phyloP scores from a whole-genome alignment of 2,888 invertebrate genomes.

The Stomorhina lunata region DNA sequence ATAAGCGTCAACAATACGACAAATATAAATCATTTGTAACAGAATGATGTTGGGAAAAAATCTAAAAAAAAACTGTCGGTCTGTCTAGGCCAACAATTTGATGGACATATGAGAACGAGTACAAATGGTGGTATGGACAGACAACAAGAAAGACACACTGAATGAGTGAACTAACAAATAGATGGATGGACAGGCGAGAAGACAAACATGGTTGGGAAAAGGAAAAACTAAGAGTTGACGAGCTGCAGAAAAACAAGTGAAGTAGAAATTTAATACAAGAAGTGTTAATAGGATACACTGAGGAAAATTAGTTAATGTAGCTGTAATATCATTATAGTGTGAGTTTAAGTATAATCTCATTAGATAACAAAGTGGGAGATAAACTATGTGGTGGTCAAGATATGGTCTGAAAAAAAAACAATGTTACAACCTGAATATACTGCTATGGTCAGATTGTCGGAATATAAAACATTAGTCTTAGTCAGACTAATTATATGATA shows the following conservation, averaged over 20 bases:
- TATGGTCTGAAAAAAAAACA: too few species aligned
- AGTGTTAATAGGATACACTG: background rate
- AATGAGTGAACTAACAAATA: conserved; percentile 13
- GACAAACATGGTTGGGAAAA: conserved; percentile 27
- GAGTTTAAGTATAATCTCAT: too few species aligned
- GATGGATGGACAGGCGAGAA: conserved; percentile 43
- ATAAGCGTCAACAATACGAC: conserved; percentile 64
- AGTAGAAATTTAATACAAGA: conserved; percentile 21
- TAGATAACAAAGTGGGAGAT: too few species aligned
- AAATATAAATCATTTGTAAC: conserved; percentile 66
- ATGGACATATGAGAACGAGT: conserved; percentile 31
- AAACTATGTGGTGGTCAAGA: too few species aligned
- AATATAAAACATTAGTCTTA: too few species aligned
- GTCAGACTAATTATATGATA: too few species aligned
- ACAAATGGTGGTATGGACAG: conserved; percentile 5
- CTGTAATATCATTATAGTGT: too few species aligned
- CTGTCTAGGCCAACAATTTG: conserved; percentile 34
- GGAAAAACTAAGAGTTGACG: conserved; percentile 25
- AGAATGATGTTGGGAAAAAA: conserved; percentile 38
- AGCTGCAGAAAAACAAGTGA: conserved; percentile 47
- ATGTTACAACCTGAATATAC: too few species aligned
- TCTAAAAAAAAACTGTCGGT: background rate
- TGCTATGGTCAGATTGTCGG: too few species aligned
- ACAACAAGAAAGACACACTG: conserved; percentile 9
- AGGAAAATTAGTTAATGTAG: too few species aligned